Conservation (phyloP, 2,888 invertebrate species). For the Leucozona laternaria region DNA sequence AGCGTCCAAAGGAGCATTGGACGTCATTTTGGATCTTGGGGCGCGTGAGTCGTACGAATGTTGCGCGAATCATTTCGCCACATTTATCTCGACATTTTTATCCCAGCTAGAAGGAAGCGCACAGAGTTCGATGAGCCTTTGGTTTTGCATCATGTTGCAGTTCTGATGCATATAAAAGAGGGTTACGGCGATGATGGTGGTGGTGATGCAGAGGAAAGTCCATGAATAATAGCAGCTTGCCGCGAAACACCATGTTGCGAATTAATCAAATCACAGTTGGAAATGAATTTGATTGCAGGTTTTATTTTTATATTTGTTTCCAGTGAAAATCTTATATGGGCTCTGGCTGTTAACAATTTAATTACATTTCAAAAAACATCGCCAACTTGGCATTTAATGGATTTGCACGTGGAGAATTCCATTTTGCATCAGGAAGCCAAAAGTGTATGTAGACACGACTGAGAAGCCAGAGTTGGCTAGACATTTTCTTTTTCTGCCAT, state of each 20-base stretch:
- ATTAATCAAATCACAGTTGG: slow-evolving; percentile 69
- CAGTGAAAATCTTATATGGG: slow-evolving; percentile 5
- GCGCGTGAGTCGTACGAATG: slow-evolving; percentile 40
- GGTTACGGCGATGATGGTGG: neutral
- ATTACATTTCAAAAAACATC: slow-evolving; percentile 62
- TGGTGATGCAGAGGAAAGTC: slow-evolving; percentile 4
- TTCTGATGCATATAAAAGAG: neutral
- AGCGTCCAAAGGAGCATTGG: slow-evolving; percentile 25
- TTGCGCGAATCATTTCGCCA: slow-evolving; percentile 56
- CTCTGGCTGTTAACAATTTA: slow-evolving; percentile 68
- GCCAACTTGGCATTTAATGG: slow-evolving; percentile 49
- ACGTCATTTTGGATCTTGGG: slow-evolving; percentile 39
- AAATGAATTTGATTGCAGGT: slow-evolving; percentile 37
- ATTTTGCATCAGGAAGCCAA: slow-evolving; percentile 1
- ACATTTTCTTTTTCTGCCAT: neutral
- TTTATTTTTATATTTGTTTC: neutral
- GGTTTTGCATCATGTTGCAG: slow-evolving; percentile 57
- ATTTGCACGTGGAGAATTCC: slow-evolving; percentile 40
- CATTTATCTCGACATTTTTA: slow-evolving; percentile 59
- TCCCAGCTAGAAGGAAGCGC: slow-evolving; percentile 1
- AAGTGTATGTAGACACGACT: neutral
- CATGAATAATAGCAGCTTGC: slow-evolving; percentile 55
- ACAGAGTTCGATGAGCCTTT: slow-evolving; percentile 57
- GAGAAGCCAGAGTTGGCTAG: neutral
- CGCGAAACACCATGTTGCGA: slow-evolving; percentile 66